Conservation (phyloP, 2,888 invertebrate species). For the Eupithecia centaureata region DNA sequence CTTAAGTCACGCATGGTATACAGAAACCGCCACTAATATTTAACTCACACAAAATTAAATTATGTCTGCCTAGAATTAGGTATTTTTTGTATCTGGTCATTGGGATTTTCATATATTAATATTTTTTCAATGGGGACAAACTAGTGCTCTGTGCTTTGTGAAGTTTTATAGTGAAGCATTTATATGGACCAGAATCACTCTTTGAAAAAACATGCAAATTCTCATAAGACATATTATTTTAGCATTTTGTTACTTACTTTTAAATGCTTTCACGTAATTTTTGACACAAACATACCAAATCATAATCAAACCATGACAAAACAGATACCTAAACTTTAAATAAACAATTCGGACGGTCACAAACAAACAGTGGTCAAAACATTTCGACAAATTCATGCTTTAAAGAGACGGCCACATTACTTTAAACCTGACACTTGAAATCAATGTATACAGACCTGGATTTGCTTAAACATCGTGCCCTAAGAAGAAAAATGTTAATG, state of each 20-base stretch:
- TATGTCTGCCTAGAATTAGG: background rate
- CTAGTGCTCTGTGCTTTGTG: constrained; percentile 6
- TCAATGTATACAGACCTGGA: constrained; percentile 80
- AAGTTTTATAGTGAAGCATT: background rate
- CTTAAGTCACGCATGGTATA: constrained; percentile 1
- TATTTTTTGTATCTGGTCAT: too few relatives aligned
- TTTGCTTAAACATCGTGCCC: constrained; percentile 83
- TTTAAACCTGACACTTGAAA: constrained; percentile 61
- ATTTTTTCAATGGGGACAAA: background rate
- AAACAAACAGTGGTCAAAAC: constrained; percentile 50
- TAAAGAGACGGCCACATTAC: constrained; percentile 68
- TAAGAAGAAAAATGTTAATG: constrained; percentile 73
- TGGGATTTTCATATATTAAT: background rate
- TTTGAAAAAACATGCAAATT: constrained; percentile 12
- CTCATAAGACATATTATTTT: background rate
- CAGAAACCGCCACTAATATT: background rate
- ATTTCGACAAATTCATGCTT: constrained; percentile 58
- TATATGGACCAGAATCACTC: background rate
- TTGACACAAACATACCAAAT: constrained; percentile 1
- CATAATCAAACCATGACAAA: constrained; percentile 17
- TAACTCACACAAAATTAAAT: constrained; percentile 6
- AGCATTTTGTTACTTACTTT: background rate
- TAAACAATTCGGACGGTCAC: constrained; percentile 45
- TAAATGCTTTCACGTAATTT: background rate
- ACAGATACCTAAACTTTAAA: constrained; percentile 36